Evolutionary conservation across 2,113 vertebrate species (phyloP).

Genomic region (Bombycilla garrulus): DNA sequence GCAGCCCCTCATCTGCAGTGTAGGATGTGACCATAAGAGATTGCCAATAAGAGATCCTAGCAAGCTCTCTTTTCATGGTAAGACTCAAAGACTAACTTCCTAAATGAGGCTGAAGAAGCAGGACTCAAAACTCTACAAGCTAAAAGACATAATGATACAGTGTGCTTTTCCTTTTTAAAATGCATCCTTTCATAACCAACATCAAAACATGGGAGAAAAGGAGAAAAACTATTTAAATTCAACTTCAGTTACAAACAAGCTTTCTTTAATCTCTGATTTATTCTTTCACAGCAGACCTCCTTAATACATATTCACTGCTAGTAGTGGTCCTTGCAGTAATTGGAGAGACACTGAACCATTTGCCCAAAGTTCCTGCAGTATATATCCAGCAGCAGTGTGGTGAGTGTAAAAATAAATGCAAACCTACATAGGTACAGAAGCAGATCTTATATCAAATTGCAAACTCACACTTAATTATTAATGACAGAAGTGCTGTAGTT

Average conservation of each 20-base stretch:
- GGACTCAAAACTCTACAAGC: neutral
- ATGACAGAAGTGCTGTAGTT: constrained; percentile 15
- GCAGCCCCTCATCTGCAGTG: neutral
- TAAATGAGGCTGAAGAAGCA: neutral
- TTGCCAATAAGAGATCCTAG: neutral
- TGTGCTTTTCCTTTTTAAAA: neutral
- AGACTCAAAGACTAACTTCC: neutral
- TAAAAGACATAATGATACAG: neutral
- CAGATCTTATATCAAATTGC: constrained; percentile 2
- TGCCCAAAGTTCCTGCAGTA: neutral
- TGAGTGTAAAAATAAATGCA: neutral
- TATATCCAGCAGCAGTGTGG: neutral
- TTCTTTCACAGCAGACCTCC: neutral
- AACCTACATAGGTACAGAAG: neutral
- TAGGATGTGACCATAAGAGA: neutral
- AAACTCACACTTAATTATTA: constrained; percentile 34
- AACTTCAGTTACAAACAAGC: neutral
- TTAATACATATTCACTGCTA: neutral
- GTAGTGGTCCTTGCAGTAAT: neutral
- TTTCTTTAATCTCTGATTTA: neutral
- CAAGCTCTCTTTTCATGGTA: neutral
- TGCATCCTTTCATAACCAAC: neutral
- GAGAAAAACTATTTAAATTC: neutral
- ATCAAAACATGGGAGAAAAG: neutral
- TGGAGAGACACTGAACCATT: neutral